These are phyloP conservation scores for Myrmecobius fasciatus DNA, from an alignment of 2,113 vertebrate genomes.

Conservation along the genomic window DNA sequence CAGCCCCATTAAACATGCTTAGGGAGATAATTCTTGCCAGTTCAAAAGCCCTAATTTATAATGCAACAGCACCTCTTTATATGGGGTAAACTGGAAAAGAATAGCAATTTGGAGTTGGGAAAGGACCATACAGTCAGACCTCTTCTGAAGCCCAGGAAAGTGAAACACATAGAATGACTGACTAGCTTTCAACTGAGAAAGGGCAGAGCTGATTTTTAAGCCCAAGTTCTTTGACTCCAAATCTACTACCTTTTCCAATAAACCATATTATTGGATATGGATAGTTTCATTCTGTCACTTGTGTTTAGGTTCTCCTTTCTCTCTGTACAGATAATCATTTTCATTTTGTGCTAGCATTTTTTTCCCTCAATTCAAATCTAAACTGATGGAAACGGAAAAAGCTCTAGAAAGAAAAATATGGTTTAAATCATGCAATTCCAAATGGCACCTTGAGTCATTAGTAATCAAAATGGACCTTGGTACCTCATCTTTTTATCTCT, in stretches of 20 bases:
- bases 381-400: conserved; percentile 27
- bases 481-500: not conserved
- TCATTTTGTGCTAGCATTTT: not conserved
- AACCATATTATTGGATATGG: not conserved
- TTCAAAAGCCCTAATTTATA: not conserved
- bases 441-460: conserved; percentile 13
- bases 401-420: not conserved
- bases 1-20: not conserved
- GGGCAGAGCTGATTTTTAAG: not conserved
- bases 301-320: too few relatives aligned
- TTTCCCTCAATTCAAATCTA: conserved; percentile 22
- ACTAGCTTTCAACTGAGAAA: not conserved
- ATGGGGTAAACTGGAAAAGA: not conserved
- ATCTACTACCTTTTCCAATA: not conserved
- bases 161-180: not conserved
- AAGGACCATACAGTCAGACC: not conserved
- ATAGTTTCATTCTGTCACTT: not conserved
- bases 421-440: conserved; percentile 32
- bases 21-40: not conserved
- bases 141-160: not conserved
- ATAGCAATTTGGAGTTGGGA: not conserved
- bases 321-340: not conserved
- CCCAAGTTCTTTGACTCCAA: not conserved
- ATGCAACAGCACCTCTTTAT: not conserved
- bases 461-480: not conserved